Percentiles rank a stretch among this genome's conserved stretches.
Conservation (phyloP, 2,113 vertebrate genomes). For the Rallus limicola region DNA sequence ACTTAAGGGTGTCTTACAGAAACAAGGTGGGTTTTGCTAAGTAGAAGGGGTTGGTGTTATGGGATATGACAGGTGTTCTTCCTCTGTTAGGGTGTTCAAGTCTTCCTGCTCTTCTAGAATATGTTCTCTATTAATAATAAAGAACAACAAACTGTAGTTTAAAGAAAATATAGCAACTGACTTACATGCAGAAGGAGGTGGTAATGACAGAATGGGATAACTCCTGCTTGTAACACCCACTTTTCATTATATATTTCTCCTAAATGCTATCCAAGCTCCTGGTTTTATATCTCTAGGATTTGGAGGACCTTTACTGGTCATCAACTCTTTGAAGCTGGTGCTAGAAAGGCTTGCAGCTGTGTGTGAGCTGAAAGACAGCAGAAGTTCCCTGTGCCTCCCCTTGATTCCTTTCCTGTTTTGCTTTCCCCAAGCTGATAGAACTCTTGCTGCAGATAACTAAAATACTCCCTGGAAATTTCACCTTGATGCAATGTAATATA, state of each 20-base stretch:
- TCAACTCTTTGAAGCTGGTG: background rate
- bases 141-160: background rate
- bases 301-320: background rate
- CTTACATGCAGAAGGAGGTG: background rate
- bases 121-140: background rate
- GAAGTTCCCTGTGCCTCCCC: fast-evolving
- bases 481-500: too few species aligned
- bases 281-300: background rate
- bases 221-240: background rate
- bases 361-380: background rate
- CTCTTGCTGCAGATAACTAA: background rate
- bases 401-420: background rate
- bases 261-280: background rate
- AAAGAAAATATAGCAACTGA: background rate
- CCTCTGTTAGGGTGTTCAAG: background rate
- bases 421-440: background rate
- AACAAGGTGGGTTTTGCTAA: background rate
- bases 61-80: background rate
- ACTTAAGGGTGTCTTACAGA: too few species aligned
- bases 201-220: too few species aligned
- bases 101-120: background rate
- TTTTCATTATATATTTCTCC: background rate
- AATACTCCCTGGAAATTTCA: background rate
- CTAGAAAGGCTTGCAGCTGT: background rate
- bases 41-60: background rate